Percentiles rank a stretch among this genome's conserved stretches.
phyloP scores from a whole-genome alignment of 2,113 vertebrate species.

The Paracanthobrama guichenoti region DNA sequence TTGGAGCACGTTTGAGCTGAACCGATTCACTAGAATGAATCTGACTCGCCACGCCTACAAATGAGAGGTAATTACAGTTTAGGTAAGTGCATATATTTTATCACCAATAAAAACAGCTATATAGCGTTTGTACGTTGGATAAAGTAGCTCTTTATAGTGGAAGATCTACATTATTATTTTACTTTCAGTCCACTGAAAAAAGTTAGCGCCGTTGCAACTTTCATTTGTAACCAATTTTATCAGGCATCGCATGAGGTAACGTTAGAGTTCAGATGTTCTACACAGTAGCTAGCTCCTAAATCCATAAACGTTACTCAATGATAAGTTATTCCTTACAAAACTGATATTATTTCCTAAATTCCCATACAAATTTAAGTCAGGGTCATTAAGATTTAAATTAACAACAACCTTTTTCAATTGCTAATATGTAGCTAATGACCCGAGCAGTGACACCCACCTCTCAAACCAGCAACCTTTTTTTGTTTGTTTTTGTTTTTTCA shows the following conservation, averaged over 20 bases:
- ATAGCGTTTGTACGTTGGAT: background rate
- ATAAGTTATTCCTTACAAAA: constrained; percentile 24
- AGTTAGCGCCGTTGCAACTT: background rate
- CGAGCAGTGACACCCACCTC: background rate
- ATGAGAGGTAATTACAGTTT: no score
- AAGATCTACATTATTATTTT: background rate
- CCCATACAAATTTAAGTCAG: background rate
- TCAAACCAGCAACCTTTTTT: background rate
- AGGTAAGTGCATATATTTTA: no score
- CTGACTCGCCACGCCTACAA: no score
- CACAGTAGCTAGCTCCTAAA: background rate
- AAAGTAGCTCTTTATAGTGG: background rate
- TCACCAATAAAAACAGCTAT: no score
- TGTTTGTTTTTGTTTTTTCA: no score
- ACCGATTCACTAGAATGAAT: no score
- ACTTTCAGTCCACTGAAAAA: background rate
- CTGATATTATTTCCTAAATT: background rate
- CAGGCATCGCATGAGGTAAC: constrained; percentile 66
- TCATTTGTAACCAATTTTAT: constrained; percentile 30
- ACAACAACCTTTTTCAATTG: background rate
- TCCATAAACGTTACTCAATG: constrained; percentile 70
- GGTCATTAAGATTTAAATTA: background rate
- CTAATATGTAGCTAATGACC: background rate
- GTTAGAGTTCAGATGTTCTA: constrained; percentile 48
- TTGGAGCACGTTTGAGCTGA: no score